Evolutionary conservation across 2,797 vertebrate genomes (phyloP), one percentile per base, ranked within the genome.

Genomic region (Acestrorhynchus altus): DNA sequence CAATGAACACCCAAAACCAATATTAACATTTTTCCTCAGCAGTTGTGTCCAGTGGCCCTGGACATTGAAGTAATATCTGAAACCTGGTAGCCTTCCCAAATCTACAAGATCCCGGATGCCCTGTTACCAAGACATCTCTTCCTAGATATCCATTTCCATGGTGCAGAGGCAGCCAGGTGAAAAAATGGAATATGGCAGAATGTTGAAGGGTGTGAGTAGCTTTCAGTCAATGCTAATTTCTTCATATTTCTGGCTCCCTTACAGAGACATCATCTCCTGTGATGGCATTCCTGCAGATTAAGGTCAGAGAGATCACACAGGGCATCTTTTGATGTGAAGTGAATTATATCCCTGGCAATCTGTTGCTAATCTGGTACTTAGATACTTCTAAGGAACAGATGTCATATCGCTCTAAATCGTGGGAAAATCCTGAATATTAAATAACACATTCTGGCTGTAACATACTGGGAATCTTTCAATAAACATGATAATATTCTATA

Each of bases 321-420:
- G 22, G 65, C 47, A 69, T 69, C 66, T 69, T 69, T 52, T 52
- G 66, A 39, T 69, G 66, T 52, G 46, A 68, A 31, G 44, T 68
- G 47, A 69, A 69, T 52, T 39, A 52, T 39, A 52, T 69, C 66
- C 47, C 66, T 28, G 12, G 18, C 28, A 52, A 52, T 52, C 66
- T 69, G 66, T 22, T 52, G 47, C 18, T 52, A 69, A 69, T 35
- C 26, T 69, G 47, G 4, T 52, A 22, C 47, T 52, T 52, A 52
- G 24, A 39, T 20, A 39, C 66, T 1, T 20, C 39, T 52, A 26
- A 9, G 9, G 12, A 8, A 65, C 11, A 15, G 39, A 24, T n/a
- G 16, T 46, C 18, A 6, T 13, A 64, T 20, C 1, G 39, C 40
- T 13, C 1, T 10, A 24, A 13, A 65, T 24, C 20, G 44, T 7